Base-by-base conservation (phyloP, 2,888 invertebrate genomes). In the Heliothis peltigera region DNA sequence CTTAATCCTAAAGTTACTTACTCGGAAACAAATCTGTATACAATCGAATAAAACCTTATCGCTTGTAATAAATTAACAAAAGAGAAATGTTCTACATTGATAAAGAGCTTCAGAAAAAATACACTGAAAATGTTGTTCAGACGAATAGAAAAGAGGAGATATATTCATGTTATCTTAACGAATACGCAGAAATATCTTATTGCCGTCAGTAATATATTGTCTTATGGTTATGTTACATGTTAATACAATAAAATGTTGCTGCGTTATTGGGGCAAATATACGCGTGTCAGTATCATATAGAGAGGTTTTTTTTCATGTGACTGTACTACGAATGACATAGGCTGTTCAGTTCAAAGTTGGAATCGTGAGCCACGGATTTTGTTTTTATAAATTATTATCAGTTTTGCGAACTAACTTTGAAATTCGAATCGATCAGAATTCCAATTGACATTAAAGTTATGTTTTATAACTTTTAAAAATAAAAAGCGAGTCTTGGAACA, bases 91-190 rank as follows among this genome's bases (percentile, higher is more conserved):
- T 42, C 44, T 58, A 65, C 59, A 59, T 51, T 58, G 56, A 44
- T 58, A 60, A 42, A 66, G 35, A 22, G 21, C 39, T 64, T 18
- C 56, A 35, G 51, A 60, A 54, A 25, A 77, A 69, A 63, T 67
- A 65, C 68, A 58, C 71, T 68, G 52, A 64, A 64, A 70, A 57
- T 48, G 46, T 52, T 55, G 54, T 43, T n/a, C 60, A 53, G 55
- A 58, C 35, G 55, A 35, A 59, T 6, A 66, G 61, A 64, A 65
- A 19, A 62, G 19, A 54, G 25, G 53, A 55, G 64, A 58, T 39
- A 56, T 69, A 70, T 79, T 71, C 52, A 56, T 57, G 66, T 79
- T 79, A 79, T 79, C 79, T 79, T 69, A 77, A 67, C 59, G 69
- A 72, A 67, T 59, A 60, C 57, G 48, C 28, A 48, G 64, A 61